Conservation (phyloP, 1,140 invertebrate genomes). For the Cecropterus lyciades region DNA sequence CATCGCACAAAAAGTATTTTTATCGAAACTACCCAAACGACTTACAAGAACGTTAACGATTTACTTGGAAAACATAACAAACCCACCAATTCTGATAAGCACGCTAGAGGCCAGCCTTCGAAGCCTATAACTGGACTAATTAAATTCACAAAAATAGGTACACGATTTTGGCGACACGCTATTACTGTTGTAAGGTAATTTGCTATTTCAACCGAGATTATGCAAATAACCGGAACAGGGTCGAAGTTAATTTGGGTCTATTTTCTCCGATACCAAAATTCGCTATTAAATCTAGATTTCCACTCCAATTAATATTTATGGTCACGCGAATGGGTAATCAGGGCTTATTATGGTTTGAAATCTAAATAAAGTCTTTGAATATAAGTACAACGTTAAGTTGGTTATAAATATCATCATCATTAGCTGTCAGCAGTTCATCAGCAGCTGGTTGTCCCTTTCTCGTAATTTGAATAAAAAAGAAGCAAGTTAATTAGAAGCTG, state of each 20-base stretch:
- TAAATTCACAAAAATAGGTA: conserved; percentile 16
- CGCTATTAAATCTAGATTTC: conserved; percentile 23
- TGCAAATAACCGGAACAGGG: conserved; percentile 17
- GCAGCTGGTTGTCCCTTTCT: too few species aligned
- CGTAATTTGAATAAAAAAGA: too few species aligned
- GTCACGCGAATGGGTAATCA: conserved; percentile 19
- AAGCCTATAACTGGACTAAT: background rate
- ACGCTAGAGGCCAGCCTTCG: background rate
- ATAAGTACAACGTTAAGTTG: too few species aligned
- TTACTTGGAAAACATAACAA: background rate
- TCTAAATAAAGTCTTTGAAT: background rate
- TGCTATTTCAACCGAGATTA: conserved; percentile 3
- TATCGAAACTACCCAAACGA: too few species aligned
- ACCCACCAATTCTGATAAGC: background rate
- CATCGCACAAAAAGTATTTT: too few species aligned
- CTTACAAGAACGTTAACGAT: background rate
- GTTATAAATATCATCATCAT: too few species aligned
- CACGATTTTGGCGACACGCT: conserved; percentile 15
- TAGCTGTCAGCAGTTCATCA: too few species aligned
- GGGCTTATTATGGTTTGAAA: background rate
- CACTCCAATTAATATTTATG: conserved; percentile 16
- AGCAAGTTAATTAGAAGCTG: too few species aligned
- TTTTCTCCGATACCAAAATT: conserved; percentile 21
- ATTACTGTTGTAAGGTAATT: conserved; percentile 7
- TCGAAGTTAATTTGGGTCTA: conserved; percentile 6